Base-by-base conservation (phyloP, 2,797 vertebrate genomes). In the Halcyon badia region DNA sequence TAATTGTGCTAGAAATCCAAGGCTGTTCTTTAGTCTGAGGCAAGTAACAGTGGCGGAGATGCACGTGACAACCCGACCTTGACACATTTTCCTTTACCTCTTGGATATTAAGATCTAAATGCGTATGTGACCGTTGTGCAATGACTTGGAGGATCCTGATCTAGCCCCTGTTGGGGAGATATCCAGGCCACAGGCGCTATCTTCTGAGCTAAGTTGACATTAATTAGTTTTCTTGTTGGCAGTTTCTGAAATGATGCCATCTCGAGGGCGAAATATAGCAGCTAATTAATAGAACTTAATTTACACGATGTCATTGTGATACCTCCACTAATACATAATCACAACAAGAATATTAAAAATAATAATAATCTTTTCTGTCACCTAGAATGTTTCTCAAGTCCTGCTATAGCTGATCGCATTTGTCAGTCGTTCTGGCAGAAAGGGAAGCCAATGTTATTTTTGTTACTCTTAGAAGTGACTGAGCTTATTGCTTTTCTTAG, bases 281-380 rank as follows among this genome's bases (percentile, higher is more conserved):
- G 51, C 57, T 82, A 93, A 89, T 95, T 94, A 94, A 35, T 52
- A 48, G 61, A 14, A 75, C 41, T 65, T 94, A 66, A 89, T 94
- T 84, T 75, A 25, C 70, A 14, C 56, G 9, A 51, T 69, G 81
- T 78, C 76, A 66, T 66, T 11, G 42, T 65, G 70, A 39, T 79
- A 88, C 83, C 71, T 70, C 33, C 28, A 15, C 56, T 66, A 70
- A 79, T 65, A 57, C 42, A 35, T 35, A n/a, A 78, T 44, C 86
- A 37, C 62, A 52, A 35, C 61, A 30, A 39, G 57, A 68, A 11
- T 24, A 70, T 33, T 51, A 90, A 61, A 44, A 81, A 62, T 31
- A 65, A 41, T 33, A 61, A 28, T 69, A 33, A 24, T 35, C 42
- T 22, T 18, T 10, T 60, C 37, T 33, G 24, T 25, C 83, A 46